A percentile compares a stretch with the other conserved stretches of the same genome.
phyloP scores from a whole-genome alignment of 2,113 vertebrate genomes.

The Oceanodroma tethys region DNA sequence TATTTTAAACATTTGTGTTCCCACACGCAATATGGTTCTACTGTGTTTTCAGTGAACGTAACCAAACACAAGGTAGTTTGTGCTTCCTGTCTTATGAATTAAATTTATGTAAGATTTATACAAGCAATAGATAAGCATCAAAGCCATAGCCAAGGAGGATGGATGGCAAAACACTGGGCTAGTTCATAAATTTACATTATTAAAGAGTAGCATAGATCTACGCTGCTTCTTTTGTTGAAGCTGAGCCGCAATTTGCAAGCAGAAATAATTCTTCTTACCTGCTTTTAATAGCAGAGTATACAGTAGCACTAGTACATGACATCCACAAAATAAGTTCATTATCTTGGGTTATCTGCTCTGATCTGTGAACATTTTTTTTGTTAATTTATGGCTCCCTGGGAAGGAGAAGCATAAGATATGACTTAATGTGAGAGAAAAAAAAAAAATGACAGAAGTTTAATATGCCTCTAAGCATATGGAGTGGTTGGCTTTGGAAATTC shows the following conservation, averaged over 20 bases:
- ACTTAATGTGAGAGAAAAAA: not conserved
- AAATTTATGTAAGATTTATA: slow-evolving; percentile 29
- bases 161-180: not conserved
- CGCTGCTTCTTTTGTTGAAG: not conserved
- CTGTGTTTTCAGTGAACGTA: not conserved
- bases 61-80: not conserved
- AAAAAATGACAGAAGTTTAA: not conserved
- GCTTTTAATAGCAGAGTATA: not conserved
- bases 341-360: not conserved
- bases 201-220: not conserved
- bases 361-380: not conserved
- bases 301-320: not conserved
- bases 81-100: not conserved
- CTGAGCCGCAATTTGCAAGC: not conserved
- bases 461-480: slow-evolving; percentile 28
- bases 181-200: slow-evolving; percentile 14
- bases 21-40: slow-evolving; percentile 29
- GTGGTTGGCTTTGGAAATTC: not conserved
- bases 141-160: not conserved
- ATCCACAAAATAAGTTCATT: not conserved
- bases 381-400: not conserved
- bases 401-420: slow-evolving; percentile 5
- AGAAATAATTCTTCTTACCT: not conserved
- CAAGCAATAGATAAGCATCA: slow-evolving; percentile 7
- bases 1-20: slow-evolving; percentile 33